Percentiles rank a stretch among this genome's conserved stretches.
phyloP scores from a whole-genome alignment of 2,888 invertebrate species.

The Nymphalis urticae region DNA sequence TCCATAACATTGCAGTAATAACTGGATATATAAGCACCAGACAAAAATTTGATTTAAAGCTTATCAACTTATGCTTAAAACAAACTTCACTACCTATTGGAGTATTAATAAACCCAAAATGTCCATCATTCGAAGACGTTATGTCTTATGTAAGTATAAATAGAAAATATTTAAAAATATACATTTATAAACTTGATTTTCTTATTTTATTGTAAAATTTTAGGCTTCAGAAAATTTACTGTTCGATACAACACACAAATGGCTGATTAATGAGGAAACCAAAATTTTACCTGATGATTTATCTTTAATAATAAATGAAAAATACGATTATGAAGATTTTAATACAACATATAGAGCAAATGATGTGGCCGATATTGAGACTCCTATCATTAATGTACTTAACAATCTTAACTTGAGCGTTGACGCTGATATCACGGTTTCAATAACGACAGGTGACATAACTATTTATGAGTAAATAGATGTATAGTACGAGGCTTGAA shows the following conservation, averaged over 20 bases:
- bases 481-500: no score
- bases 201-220: constrained; percentile 34
- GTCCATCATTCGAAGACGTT: constrained; percentile 42
- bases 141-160: constrained; percentile 50
- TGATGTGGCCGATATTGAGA: constrained; percentile 3
- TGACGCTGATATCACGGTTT: constrained; percentile 54
- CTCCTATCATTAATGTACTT: constrained; percentile 35
- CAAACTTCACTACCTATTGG: constrained; percentile 38
- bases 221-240: constrained; percentile 57
- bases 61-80: constrained; percentile 33
- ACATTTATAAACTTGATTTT: not conserved
- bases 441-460: constrained; percentile 39
- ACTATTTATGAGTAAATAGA: not conserved
- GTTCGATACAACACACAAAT: constrained; percentile 52
- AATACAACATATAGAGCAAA: not conserved
- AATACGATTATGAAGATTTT: not conserved
- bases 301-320: not conserved
- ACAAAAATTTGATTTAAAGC: not conserved
- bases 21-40: constrained; percentile 9
- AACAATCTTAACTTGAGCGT: constrained; percentile 53
- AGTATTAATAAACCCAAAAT: constrained; percentile 44
- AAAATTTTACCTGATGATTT: not conserved
- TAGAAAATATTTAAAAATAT: not conserved
- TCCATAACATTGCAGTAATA: constrained; percentile 20
- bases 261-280: constrained; percentile 50